Conservation (phyloP, 2,888 invertebrate species). For the Apotomis betuletana region DNA sequence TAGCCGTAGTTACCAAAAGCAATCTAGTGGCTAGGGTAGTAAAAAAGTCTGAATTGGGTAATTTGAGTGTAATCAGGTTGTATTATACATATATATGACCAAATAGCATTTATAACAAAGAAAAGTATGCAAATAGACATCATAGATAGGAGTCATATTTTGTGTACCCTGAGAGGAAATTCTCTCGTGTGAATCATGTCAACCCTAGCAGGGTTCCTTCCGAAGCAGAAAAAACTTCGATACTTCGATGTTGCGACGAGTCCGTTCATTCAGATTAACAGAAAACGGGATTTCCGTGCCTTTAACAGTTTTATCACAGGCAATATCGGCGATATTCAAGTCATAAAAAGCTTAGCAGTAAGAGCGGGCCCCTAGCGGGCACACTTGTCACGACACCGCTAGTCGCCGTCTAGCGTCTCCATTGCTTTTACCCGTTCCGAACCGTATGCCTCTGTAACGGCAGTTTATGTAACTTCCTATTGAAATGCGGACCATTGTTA, state of each 20-base stretch:
- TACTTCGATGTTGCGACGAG: not conserved
- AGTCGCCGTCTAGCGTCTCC: constrained; percentile 22
- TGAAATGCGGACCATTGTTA: constrained; percentile 40
- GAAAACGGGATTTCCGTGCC: not conserved
- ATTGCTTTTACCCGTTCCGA: constrained; percentile 11
- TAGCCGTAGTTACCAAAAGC: no score
- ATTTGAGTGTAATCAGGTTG: no score
- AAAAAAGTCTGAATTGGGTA: no score
- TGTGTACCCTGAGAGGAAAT: no score
- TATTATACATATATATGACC: no score
- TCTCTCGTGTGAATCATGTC: no score
- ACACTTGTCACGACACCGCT: constrained; percentile 45
- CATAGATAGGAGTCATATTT: no score
- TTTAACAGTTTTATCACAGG: constrained; percentile 1
- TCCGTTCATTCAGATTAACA: not conserved
- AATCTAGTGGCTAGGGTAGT: no score
- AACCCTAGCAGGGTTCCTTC: no score
- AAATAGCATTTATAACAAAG: no score
- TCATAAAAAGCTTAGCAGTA: constrained; percentile 1
- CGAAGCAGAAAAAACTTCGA: no score
- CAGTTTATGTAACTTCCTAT: constrained; percentile 36
- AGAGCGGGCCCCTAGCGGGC: not conserved
- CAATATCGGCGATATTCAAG: not conserved
- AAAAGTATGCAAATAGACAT: no score
- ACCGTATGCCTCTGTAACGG: constrained; percentile 36